These are phyloP conservation scores for Struthio camelus DNA, from an alignment of 2,113 vertebrate species.

Conservation along the genomic window DNA sequence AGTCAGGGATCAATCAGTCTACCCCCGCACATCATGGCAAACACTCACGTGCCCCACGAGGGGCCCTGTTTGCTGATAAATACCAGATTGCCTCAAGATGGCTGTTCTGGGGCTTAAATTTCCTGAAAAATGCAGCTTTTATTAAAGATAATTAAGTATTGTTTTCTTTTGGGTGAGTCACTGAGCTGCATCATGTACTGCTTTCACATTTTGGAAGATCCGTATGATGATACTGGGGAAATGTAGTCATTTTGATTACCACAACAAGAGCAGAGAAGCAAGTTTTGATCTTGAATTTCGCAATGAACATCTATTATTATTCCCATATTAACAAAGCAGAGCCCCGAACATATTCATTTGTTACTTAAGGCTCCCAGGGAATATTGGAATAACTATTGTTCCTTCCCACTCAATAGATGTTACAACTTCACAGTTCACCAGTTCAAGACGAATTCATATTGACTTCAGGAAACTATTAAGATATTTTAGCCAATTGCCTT, in stretches of 20 bases:
- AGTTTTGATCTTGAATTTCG: constrained; percentile 43
- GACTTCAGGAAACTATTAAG: constrained; percentile 42
- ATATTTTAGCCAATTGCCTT: not conserved
- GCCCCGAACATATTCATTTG: constrained; percentile 36
- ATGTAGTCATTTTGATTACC: constrained; percentile 56
- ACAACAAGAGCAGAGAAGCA: constrained; percentile 42
- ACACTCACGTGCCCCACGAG: not conserved
- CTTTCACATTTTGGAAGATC: constrained; percentile 21
- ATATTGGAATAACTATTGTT: constrained; percentile 18
- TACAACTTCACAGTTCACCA: not conserved
- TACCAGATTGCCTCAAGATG: constrained; percentile 43
- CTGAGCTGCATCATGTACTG: constrained; percentile 25
- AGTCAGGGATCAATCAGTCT: not conserved
- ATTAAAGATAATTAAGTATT: constrained; percentile 62
- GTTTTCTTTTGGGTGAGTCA: constrained; percentile 70
- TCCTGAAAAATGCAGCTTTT: constrained; percentile 59
- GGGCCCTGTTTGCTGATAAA: constrained; percentile 47
- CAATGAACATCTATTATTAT: constrained; percentile 29
- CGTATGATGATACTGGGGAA: constrained; percentile 46
- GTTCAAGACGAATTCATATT: not conserved
- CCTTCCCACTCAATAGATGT: not conserved
- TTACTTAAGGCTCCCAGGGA: constrained; percentile 1
- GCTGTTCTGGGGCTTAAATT: constrained; percentile 29
- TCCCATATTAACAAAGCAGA: constrained; percentile 53
- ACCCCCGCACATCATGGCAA: not conserved